A percentile compares a stretch with the other conserved stretches of the same genome.
Evolutionary conservation across 2,888 invertebrate genomes (phyloP).

Genomic region (Endotricha flammealis): DNA sequence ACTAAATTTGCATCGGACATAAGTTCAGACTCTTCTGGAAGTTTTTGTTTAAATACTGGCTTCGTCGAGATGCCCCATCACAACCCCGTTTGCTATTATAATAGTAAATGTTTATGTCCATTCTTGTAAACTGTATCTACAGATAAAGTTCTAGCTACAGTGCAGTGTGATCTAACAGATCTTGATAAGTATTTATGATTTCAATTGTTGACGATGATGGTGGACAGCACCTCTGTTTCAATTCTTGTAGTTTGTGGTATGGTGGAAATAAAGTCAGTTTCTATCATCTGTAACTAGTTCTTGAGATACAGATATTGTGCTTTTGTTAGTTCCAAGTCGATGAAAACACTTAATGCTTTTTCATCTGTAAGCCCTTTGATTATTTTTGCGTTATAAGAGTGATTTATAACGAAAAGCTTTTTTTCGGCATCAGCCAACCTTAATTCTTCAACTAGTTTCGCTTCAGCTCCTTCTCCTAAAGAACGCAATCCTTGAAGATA

Average conservation of each 20-base stretch:
- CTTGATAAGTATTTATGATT: conserved; percentile 15
- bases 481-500: no score
- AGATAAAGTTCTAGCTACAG: conserved; percentile 17
- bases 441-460: no score
- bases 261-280: not conserved
- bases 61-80: conserved; percentile 20
- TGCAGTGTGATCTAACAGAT: conserved; percentile 22
- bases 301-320: no score
- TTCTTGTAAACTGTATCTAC: conserved; percentile 7
- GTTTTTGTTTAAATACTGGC: conserved; percentile 18
- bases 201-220: conserved; percentile 6
- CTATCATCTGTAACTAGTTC: no score
- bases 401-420: no score
- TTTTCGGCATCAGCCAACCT: no score
- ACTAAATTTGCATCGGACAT: conserved; percentile 19
- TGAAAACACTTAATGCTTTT: not conserved
- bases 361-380: not conserved
- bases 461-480: no score
- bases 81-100: conserved; percentile 15
- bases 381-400: not conserved
- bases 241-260: conserved; percentile 1
- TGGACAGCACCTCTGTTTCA: conserved; percentile 6
- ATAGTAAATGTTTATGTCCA: conserved; percentile 6
- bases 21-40: conserved; percentile 13
- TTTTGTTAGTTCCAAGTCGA: no score